A percentile compares a stretch with the other conserved stretches of the same genome.
Evolutionary conservation across 2,797 vertebrate genomes (phyloP).

Genomic region (Botia kubotai): DNA sequence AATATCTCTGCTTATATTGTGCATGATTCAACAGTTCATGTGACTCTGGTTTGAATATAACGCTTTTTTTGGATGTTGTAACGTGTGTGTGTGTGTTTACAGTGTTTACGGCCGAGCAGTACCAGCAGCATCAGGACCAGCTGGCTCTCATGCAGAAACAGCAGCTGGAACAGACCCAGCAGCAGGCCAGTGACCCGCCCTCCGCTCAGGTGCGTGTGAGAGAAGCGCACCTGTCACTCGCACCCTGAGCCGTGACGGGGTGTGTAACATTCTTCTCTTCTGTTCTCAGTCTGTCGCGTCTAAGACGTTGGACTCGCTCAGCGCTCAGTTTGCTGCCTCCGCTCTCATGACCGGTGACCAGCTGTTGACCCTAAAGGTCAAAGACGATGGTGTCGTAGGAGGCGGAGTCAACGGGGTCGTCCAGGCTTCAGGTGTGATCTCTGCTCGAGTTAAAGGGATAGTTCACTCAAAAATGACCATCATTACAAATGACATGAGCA

Average conservation of each 20-base stretch:
- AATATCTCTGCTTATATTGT: too few relatives aligned
- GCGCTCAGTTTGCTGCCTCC: slow-evolving; percentile 96
- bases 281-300: slow-evolving; percentile 83
- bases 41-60: too few relatives aligned
- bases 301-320: slow-evolving; percentile 96
- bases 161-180: slow-evolving; percentile 91
- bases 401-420: slow-evolving; percentile 95
- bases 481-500: too few relatives aligned
- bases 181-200: slow-evolving; percentile 81
- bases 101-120: slow-evolving; percentile 98
- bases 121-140: slow-evolving; percentile 99
- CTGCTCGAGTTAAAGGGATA: not conserved
- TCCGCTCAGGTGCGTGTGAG: slow-evolving; percentile 80
- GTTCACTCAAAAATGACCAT: too few relatives aligned
- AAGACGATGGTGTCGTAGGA: slow-evolving; percentile 93
- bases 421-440: slow-evolving; percentile 86
- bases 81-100: slow-evolving; percentile 39
- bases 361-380: slow-evolving; percentile 95
- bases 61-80: too few relatives aligned
- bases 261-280: not conserved
- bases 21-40: too few relatives aligned
- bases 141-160: slow-evolving; percentile 98
- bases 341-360: slow-evolving; percentile 95
- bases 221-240: not conserved
- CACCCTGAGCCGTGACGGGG: not conserved